Evolutionary conservation across 2,113 vertebrate species (phyloP).

Genomic region (Tetrao urogallus): DNA sequence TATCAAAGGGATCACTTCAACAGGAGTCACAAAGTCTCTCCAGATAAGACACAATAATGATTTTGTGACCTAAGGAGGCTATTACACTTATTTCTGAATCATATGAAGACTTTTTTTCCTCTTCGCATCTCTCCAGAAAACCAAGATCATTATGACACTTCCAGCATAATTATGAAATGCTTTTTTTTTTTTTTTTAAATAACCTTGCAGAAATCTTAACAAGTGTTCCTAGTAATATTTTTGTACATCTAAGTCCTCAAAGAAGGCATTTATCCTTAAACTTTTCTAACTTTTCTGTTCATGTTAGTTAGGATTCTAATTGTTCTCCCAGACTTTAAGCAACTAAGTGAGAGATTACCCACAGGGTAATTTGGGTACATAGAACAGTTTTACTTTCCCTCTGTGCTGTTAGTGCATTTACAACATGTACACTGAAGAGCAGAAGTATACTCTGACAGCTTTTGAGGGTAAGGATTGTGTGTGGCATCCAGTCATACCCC

Average conservation of each 20-base stretch:
- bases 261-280: slow-evolving; percentile 13
- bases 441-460: not conserved
- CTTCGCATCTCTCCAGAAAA: not conserved
- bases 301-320: not conserved
- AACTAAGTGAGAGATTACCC: not conserved
- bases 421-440: not conserved
- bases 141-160: slow-evolving; percentile 3
- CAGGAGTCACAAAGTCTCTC: not conserved
- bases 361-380: not conserved
- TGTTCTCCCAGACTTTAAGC: not conserved
- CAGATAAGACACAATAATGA: not conserved
- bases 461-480: not conserved
- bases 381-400: not conserved
- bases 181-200: not conserved
- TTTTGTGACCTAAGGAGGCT: not conserved
- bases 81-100: not conserved
- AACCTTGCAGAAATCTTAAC: not conserved
- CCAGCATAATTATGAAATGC: slow-evolving; percentile 21
- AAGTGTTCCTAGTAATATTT: not conserved
- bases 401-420: not conserved
- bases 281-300: not conserved
- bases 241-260: not conserved
- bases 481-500: not conserved
- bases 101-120: not conserved
- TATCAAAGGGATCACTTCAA: not conserved